phyloP scores from a whole-genome alignment of 2,888 invertebrate genomes.

The Mesodorylaimus sp. region DNA sequence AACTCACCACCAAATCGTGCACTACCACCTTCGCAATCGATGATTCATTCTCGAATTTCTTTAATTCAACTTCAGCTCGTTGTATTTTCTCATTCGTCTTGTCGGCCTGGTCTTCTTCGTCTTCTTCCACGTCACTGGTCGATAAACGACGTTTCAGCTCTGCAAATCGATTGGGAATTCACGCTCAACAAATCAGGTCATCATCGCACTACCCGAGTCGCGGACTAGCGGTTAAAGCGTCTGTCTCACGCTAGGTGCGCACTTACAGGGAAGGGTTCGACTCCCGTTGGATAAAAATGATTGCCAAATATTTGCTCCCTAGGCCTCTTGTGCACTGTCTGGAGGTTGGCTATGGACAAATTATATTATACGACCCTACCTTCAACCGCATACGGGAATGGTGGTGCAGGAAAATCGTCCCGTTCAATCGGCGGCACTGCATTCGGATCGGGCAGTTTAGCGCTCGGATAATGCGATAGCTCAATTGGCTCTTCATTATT shows the following conservation, averaged over 20 bases:
- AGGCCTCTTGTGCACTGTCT: no score
- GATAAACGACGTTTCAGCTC: conserved; percentile 35
- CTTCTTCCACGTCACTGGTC: conserved; percentile 59
- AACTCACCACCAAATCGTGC: background rate
- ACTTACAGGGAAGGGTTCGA: no score
- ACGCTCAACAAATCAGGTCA: background rate
- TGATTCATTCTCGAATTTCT: conserved; percentile 3
- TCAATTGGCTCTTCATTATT: conserved; percentile 91
- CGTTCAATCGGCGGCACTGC: conserved; percentile 59
- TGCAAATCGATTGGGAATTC: background rate
- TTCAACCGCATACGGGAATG: conserved; percentile 73
- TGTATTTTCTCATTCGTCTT: conserved; percentile 28
- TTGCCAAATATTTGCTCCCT: no score
- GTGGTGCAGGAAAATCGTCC: conserved; percentile 89
- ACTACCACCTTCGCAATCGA: conserved; percentile 4
- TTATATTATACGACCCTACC: conserved; percentile 1
- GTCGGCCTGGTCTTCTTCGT: conserved; percentile 32
- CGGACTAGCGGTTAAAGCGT: no score
- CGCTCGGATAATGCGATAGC: conserved; percentile 74
- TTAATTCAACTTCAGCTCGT: conserved; percentile 8
- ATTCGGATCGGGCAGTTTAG: conserved; percentile 66
- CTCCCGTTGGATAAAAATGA: no score
- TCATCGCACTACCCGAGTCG: no score
- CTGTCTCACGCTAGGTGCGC: no score
- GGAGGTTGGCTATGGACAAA: no score